A percentile compares a stretch with the other conserved stretches of the same genome.
Evolutionary conservation across 2,113 vertebrate genomes (phyloP).

Genomic region (Halichoeres trimaculatus): DNA sequence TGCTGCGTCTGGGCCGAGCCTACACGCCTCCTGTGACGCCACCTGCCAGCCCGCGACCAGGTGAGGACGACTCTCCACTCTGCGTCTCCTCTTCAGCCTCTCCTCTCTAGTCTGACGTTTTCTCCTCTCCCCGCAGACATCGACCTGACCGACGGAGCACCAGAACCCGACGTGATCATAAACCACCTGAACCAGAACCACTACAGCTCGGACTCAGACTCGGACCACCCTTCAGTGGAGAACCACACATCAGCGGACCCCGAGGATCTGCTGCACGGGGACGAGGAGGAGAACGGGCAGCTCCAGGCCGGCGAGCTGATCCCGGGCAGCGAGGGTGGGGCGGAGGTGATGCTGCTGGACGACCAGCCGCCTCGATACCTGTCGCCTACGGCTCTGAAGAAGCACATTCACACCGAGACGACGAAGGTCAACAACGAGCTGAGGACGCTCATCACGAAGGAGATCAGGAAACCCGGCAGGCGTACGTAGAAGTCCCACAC

Average conservation of each 20-base stretch:
- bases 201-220: slow-evolving; percentile 66
- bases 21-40: slow-evolving; percentile 86
- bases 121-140: slow-evolving; percentile 67
- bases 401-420: slow-evolving; percentile 84
- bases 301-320: slow-evolving; percentile 71
- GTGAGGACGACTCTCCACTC: slow-evolving; percentile 42
- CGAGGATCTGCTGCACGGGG: slow-evolving; percentile 4
- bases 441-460: slow-evolving; percentile 91
- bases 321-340: slow-evolving; percentile 72
- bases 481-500: slow-evolving; percentile 91
- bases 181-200: slow-evolving; percentile 88
- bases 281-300: slow-evolving; percentile 78
- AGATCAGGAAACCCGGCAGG: slow-evolving; percentile 95
- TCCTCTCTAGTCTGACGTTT: too few relatives aligned
- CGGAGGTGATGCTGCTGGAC: slow-evolving; percentile 67
- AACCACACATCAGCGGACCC: slow-evolving; percentile 58
- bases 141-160: slow-evolving; percentile 77
- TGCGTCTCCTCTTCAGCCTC: too few relatives aligned
- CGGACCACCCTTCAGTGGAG: slow-evolving; percentile 57
- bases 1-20: slow-evolving; percentile 85
- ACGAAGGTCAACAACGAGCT: slow-evolving; percentile 91
- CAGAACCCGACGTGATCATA: slow-evolving; percentile 84
- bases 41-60: slow-evolving; percentile 64
- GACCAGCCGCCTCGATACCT: slow-evolving; percentile 77
- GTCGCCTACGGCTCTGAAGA: slow-evolving; percentile 87